These are phyloP conservation scores for Stegana nigrithorax DNA, from an alignment of 2,888 invertebrate genomes.

Conservation along the genomic window DNA sequence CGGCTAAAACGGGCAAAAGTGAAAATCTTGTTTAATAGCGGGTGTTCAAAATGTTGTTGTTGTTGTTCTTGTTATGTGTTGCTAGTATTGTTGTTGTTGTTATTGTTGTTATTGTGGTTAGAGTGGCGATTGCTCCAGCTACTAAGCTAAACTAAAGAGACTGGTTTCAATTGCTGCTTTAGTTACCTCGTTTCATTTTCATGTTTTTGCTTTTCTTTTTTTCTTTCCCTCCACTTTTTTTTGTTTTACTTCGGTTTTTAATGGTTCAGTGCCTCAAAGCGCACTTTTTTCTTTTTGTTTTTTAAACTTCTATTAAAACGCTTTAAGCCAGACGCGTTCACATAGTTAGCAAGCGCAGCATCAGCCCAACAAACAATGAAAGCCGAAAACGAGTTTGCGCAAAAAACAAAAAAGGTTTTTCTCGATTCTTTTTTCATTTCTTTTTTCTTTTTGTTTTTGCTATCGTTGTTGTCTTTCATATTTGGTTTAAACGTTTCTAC, in stretches of 20 bases:
- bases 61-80: not conserved
- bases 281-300: slow-evolving; percentile 5
- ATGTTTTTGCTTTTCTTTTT: slow-evolving; percentile 7
- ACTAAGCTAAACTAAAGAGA: slow-evolving; percentile 49
- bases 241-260: slow-evolving; percentile 21
- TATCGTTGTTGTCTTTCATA: too few relatives aligned
- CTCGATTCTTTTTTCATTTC: too few relatives aligned
- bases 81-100: too few relatives aligned
- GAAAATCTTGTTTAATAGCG: slow-evolving; percentile 46
- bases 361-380: slow-evolving; percentile 4
- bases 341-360: not conserved
- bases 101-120: too few relatives aligned
- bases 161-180: slow-evolving; percentile 58
- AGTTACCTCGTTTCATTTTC: slow-evolving; percentile 22
- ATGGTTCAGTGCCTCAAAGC: slow-evolving; percentile 41
- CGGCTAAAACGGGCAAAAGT: slow-evolving; percentile 43
- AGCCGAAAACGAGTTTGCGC: slow-evolving; percentile 1
- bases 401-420: not conserved
- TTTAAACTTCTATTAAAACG: too few relatives aligned
- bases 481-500: too few relatives aligned
- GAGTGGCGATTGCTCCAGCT: too few relatives aligned
- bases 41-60: not conserved
- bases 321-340: not conserved
- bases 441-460: too few relatives aligned
- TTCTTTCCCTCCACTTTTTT: slow-evolving; percentile 1